Evolutionary conservation across 1,140 invertebrate genomes (phyloP).

Genomic region (Drosophila quadrilineata): DNA sequence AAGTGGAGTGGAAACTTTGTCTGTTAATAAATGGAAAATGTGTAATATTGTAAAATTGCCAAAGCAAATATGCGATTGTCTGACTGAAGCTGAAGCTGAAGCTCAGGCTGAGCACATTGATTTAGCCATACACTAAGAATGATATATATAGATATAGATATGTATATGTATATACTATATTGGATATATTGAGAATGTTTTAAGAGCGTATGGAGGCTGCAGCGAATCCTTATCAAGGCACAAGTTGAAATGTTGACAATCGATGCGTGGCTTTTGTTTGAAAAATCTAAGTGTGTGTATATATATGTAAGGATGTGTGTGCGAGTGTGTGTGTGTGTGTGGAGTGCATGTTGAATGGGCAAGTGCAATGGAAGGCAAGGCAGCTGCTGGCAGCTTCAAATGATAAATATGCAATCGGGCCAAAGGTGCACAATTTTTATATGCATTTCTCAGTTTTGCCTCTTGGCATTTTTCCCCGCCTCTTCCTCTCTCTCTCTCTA

Average conservation of each 20-base stretch:
- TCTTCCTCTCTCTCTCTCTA: neutral
- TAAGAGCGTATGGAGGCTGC: neutral
- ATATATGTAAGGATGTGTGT: neutral
- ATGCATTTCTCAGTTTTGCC: constrained; percentile 54
- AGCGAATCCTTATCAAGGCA: neutral
- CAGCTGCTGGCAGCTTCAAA: constrained; percentile 54
- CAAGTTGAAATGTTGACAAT: constrained; percentile 58
- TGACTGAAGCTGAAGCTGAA: too few species aligned
- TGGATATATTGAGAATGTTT: neutral
- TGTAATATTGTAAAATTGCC: constrained; percentile 43
- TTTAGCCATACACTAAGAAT: constrained; percentile 22
- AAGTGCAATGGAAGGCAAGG: neutral
- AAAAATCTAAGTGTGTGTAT: constrained; percentile 22
- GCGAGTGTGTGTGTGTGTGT: constrained; percentile 9
- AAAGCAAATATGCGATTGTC: too few species aligned
- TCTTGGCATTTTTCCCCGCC: neutral
- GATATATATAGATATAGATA: constrained; percentile 11
- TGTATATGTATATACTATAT: constrained; percentile 7
- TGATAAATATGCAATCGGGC: constrained; percentile 70
- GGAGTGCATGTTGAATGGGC: neutral
- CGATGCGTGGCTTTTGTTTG: constrained; percentile 47
- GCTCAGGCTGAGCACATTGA: constrained; percentile 43
- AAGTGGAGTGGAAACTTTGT: constrained; percentile 11
- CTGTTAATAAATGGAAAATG: constrained; percentile 41
- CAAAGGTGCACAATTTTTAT: constrained; percentile 70